Evolutionary conservation across 2,888 invertebrate genomes (phyloP).

Genomic region (Polydrusus tereticollis): DNA sequence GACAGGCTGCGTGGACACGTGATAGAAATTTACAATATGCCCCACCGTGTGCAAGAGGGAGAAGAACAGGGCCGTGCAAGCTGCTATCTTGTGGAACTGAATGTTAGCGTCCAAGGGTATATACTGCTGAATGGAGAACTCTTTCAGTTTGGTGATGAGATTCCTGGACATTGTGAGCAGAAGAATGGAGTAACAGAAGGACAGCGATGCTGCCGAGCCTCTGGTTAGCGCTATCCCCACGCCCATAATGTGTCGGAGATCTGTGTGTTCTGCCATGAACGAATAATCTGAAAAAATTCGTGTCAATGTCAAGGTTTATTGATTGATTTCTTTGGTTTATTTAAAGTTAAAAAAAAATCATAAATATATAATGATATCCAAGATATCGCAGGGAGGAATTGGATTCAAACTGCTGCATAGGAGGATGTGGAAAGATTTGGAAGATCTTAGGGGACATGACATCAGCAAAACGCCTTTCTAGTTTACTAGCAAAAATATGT

Average conservation of each 20-base stretch:
- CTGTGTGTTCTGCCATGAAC: constrained; percentile 96
- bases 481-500: too few species aligned
- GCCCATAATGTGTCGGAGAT: constrained; percentile 96
- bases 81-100: constrained; percentile 97
- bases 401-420: too few species aligned
- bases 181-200: constrained; percentile 93
- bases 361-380: too few species aligned
- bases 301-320: too few species aligned
- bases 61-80: constrained; percentile 94
- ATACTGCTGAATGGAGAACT: constrained; percentile 93
- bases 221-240: constrained; percentile 95
- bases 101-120: constrained; percentile 95
- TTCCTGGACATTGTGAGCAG: constrained; percentile 94
- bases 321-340: too few species aligned
- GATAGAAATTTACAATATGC: constrained; percentile 97
- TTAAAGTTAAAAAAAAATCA: too few species aligned
- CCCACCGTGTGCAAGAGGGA: constrained; percentile 93
- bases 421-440: too few species aligned
- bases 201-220: constrained; percentile 93
- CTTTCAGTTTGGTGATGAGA: constrained; percentile 91
- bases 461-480: too few species aligned
- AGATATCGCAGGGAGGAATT: too few species aligned
- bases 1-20: constrained; percentile 94
- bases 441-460: too few species aligned
- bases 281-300: constrained; percentile 80